Evolutionary conservation across 2,797 vertebrate species (phyloP), one percentile per base, ranked within the genome.

Genomic region (Cossypha dichroa): DNA sequence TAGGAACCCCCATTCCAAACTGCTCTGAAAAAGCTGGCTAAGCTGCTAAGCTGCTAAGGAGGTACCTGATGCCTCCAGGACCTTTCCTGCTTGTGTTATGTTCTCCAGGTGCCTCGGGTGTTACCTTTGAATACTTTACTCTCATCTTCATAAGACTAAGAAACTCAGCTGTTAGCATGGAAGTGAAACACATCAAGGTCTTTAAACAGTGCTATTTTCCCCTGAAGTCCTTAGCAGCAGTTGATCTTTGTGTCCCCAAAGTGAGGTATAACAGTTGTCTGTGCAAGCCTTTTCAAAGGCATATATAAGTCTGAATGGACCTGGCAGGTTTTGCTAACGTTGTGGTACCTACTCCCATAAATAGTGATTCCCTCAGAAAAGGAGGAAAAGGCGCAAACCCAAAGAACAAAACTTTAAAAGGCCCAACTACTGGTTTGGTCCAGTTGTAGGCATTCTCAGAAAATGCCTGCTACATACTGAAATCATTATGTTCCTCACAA

Each of bases 371-470:
- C 17, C 10, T 58, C 3, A 69, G n/a, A 72, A 81, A 59, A 23
- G 6, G 4, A 11, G 20, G 0, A n/a, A 7, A 7, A 9, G 68
- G n/a, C 1, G 2, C n/a, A 14, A 60, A 12, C 2, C 0, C 1
- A 16, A 56, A 38, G 6, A 3, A 45, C 21, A 21, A 25, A 60
- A 22, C 2, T 36, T 36, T 13, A 49, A 56, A 77, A 86, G 38
- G 20, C 8, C 28, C 6, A 31, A 16, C 3, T 34, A 49, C 13
- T 58, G 28, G 7, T 59, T 82, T 89, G 69, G 46, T 8, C 14
- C 16, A 19, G 28, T 59, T 67, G 17, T 36, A 70, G 48, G 18
- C 9, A 11, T 82, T 72, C 34, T 82, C 36, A 74, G 31, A 77
- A 70, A 91, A 72, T 60, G 34, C 43, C 28, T 86, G 28, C 52